These are phyloP conservation scores for Drosophila subsilvestris DNA, from an alignment of 2,888 invertebrate genomes.

Conservation along the genomic window DNA sequence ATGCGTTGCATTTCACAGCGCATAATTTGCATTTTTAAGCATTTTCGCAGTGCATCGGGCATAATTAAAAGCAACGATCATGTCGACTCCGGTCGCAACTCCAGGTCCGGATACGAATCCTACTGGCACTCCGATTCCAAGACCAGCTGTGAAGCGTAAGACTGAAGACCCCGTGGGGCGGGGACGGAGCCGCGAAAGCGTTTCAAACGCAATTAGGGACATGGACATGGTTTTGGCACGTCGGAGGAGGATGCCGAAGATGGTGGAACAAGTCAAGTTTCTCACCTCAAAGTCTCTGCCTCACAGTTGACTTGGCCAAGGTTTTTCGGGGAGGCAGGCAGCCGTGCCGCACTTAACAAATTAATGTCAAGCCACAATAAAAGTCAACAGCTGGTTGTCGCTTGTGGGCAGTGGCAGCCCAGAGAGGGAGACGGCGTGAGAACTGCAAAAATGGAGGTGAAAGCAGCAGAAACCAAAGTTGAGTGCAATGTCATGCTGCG, in stretches of 20 bases:
- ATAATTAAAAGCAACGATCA: slow-evolving; percentile 65
- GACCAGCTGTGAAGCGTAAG: background rate
- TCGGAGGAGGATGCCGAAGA: background rate
- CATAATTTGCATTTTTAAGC: slow-evolving; percentile 77
- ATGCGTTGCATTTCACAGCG: slow-evolving; percentile 70
- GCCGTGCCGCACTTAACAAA: slow-evolving; percentile 74
- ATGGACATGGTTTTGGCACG: background rate
- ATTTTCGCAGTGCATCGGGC: slow-evolving; percentile 73
- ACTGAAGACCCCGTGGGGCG: background rate
- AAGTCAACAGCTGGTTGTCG: slow-evolving; percentile 75
- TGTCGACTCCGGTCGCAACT: slow-evolving; percentile 5
- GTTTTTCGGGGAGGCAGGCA: slow-evolving; percentile 32
- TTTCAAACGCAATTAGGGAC: slow-evolving; percentile 60
- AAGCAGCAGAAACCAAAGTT: slow-evolving; percentile 49
- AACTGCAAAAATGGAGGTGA: background rate
- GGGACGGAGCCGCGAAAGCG: background rate
- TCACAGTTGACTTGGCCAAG: slow-evolving; percentile 35
- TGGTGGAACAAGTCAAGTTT: slow-evolving; percentile 5
- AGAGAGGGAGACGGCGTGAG: background rate
- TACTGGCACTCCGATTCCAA: slow-evolving; percentile 4
- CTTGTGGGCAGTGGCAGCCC: slow-evolving; percentile 3
- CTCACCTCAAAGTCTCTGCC: slow-evolving; percentile 20
- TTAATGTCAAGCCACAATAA: slow-evolving; percentile 79
- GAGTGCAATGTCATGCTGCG: slow-evolving; percentile 73
- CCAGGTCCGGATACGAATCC: background rate